These are phyloP conservation scores for Hippocampus abdominalis DNA, from an alignment of 2,113 vertebrate species.

Conservation along the genomic window DNA sequence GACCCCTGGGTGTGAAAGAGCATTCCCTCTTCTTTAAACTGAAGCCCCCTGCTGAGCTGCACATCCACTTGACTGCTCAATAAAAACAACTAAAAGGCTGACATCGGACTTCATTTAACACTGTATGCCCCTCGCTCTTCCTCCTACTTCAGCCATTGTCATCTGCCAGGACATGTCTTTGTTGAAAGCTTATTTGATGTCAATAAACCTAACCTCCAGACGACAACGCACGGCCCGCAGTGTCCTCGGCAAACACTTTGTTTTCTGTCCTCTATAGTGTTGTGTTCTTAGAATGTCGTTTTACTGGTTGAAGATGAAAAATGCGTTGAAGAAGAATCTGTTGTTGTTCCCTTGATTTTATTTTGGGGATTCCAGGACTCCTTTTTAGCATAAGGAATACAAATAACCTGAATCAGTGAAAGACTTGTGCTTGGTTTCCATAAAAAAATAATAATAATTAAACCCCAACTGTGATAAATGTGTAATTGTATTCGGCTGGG, in stretches of 20 bases:
- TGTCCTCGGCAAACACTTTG: conserved; percentile 51
- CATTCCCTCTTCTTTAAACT: conserved; percentile 50
- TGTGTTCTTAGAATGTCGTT: conserved; percentile 52
- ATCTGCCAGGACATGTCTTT: conserved; percentile 48
- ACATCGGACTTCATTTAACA: conserved; percentile 63
- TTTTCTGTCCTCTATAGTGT: conserved; percentile 34
- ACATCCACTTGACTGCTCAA: conserved; percentile 45
- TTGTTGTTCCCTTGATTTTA: not conserved
- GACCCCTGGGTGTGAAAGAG: conserved; percentile 62
- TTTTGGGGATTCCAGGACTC: not conserved
- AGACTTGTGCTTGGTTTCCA: not conserved
- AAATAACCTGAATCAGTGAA: not conserved
- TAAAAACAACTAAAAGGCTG: conserved; percentile 55
- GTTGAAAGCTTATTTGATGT: conserved; percentile 53
- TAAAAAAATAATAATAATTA: not conserved
- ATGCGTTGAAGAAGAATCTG: not conserved
- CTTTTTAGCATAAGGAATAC: not conserved
- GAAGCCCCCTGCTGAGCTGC: conserved; percentile 32
- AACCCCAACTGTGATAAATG: not conserved
- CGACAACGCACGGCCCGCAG: conserved; percentile 57
- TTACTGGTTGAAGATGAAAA: conserved; percentile 2
- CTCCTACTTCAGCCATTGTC: conserved; percentile 57
- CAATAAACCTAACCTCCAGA: conserved; percentile 63
- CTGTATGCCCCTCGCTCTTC: conserved; percentile 45
- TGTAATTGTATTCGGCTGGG: not conserved